These are phyloP conservation scores for Coregonus sp. DNA, from an alignment of 2,797 vertebrate genomes.

Conservation along the genomic window DNA sequence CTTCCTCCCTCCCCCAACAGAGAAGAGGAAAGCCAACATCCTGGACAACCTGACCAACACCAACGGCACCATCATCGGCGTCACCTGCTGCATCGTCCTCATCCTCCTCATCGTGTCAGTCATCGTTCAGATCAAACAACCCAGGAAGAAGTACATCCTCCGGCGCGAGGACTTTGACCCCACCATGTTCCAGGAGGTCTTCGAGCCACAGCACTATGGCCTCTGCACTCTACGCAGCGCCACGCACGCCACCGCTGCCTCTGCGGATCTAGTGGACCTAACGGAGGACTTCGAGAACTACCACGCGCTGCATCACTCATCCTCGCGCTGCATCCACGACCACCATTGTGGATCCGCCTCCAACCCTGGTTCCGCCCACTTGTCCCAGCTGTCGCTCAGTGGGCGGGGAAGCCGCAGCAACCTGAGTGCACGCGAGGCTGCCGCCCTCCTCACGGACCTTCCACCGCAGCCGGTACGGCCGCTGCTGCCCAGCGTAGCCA, in stretches of 20 bases:
- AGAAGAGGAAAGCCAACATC: slow-evolving; percentile 93
- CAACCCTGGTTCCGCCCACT: slow-evolving; percentile 66
- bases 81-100: slow-evolving; percentile 95
- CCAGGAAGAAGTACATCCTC: slow-evolving; percentile 95
- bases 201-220: slow-evolving; percentile 96
- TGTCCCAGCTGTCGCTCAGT: slow-evolving; percentile 70
- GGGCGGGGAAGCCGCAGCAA: slow-evolving; percentile 85
- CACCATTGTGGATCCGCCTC: slow-evolving; percentile 92
- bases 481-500: slow-evolving; percentile 74
- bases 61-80: slow-evolving; percentile 94
- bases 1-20: slow-evolving; percentile 63
- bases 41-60: slow-evolving; percentile 98
- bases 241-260: slow-evolving; percentile 70
- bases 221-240: slow-evolving; percentile 90
- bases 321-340: slow-evolving; percentile 96
- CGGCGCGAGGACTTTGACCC: slow-evolving; percentile 94
- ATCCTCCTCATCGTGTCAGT: slow-evolving; percentile 94
- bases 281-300: slow-evolving; percentile 95
- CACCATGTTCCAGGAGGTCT: slow-evolving; percentile 98
- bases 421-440: slow-evolving; percentile 87
- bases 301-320: slow-evolving; percentile 91
- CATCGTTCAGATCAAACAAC: slow-evolving; percentile 97
- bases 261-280: slow-evolving; percentile 90
- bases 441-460: slow-evolving; percentile 83
- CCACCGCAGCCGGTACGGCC: slow-evolving; percentile 85